A percentile compares a stretch with the other conserved stretches of the same genome.
Evolutionary conservation across 2,113 vertebrate species (phyloP).

Genomic region (Seriola rivoliana): DNA sequence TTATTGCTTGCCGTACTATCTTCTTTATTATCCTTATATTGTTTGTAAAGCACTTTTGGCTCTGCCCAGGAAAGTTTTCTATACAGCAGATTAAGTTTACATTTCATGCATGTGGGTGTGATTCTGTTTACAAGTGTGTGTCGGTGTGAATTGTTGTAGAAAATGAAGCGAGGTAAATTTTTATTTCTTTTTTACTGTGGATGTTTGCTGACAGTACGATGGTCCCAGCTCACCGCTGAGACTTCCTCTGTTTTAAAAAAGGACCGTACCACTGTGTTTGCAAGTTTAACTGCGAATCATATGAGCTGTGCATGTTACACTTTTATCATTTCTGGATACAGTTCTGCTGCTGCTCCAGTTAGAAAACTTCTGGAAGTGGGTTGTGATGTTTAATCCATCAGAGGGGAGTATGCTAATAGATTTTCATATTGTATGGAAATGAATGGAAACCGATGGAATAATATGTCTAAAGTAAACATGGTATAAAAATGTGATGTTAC

Average conservation of each 20-base stretch:
- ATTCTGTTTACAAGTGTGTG: slow-evolving; percentile 18
- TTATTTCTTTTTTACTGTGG: neutral
- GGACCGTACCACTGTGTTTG: neutral
- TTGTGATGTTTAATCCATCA: too few species aligned
- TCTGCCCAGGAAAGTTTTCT: slow-evolving; percentile 24
- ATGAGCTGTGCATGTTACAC: too few species aligned
- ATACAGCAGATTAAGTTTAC: slow-evolving; percentile 38
- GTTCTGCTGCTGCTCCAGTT: too few species aligned
- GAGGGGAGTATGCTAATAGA: too few species aligned
- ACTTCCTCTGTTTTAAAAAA: rapidly evolving
- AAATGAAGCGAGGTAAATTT: neutral
- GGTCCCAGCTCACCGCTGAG: neutral
- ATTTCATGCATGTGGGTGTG: slow-evolving; percentile 1
- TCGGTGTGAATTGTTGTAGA: neutral
- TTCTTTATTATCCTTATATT: slow-evolving; percentile 40
- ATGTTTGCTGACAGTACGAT: slow-evolving; percentile 6
- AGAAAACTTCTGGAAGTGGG: too few species aligned
- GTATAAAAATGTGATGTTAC: too few species aligned
- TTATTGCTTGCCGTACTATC: slow-evolving; percentile 30
- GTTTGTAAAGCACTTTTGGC: slow-evolving; percentile 47
- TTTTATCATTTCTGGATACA: too few species aligned
- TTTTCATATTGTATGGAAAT: too few species aligned
- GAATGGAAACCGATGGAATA: too few species aligned
- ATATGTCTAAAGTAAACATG: too few species aligned
- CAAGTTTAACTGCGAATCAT: too few species aligned